phyloP scores from a whole-genome alignment of 2,113 vertebrate genomes.

The Chloropsis cyanopogon region DNA sequence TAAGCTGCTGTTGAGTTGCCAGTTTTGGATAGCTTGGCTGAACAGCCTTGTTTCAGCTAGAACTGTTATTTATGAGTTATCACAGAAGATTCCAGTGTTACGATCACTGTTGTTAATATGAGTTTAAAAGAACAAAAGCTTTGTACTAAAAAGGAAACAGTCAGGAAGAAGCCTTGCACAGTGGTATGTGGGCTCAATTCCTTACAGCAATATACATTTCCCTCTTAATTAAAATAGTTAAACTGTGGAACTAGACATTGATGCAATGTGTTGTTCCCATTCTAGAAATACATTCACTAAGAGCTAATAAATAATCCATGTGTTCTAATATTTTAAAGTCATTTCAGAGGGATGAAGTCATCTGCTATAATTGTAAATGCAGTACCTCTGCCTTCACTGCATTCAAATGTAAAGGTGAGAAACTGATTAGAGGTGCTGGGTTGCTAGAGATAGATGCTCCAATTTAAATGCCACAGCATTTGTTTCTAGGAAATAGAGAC shows the following conservation, averaged over 20 bases:
- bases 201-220: background rate
- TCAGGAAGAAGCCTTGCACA: background rate
- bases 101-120: background rate
- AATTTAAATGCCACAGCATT: constrained; percentile 64
- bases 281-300: constrained; percentile 69
- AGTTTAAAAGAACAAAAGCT: constrained; percentile 31
- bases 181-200: background rate
- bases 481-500: constrained; percentile 60
- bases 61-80: background rate
- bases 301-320: constrained; percentile 80
- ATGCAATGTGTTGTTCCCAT: constrained; percentile 74
- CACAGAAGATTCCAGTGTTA: background rate
- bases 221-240: constrained; percentile 70
- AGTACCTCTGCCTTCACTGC: constrained; percentile 33
- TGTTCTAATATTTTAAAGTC: constrained; percentile 77
- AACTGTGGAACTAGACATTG: constrained; percentile 69
- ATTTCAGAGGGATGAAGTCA: constrained; percentile 71
- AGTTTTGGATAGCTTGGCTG: background rate
- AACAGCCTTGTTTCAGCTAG: background rate
- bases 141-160: constrained; percentile 37
- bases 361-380: constrained; percentile 67
- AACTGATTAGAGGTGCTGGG: constrained; percentile 47
- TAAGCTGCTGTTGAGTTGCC: background rate
- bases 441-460: constrained; percentile 53
- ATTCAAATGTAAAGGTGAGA: constrained; percentile 67